Percentiles rank a stretch among this genome's conserved stretches.
Conservation (phyloP, 2,113 vertebrate genomes). For the Zosterops pallidus region DNA sequence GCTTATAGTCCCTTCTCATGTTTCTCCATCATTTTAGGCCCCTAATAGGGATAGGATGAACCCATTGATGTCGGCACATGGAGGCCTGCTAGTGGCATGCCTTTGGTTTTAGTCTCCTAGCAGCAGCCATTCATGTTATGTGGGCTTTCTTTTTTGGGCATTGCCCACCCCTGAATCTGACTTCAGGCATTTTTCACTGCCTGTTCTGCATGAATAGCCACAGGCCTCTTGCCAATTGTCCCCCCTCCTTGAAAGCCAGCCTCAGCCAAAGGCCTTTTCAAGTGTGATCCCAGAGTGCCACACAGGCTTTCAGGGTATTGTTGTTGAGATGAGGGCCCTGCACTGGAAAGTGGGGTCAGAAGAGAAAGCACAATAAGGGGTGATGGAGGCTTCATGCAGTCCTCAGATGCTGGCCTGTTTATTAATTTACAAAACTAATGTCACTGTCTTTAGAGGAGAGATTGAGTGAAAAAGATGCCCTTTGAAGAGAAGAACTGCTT, state of each 20-base stretch:
- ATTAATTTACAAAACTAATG: conserved; percentile 73
- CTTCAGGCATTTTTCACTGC: conserved; percentile 78
- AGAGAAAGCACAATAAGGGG: conserved; percentile 74
- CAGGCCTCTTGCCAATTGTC: conserved; percentile 81
- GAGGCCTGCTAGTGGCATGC: conserved; percentile 75
- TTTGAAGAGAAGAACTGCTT: conserved; percentile 58
- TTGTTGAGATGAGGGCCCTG: conserved; percentile 73
- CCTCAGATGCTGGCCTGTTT: conserved; percentile 70
- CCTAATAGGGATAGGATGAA: conserved; percentile 75
- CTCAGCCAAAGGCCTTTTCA: conserved; percentile 79
- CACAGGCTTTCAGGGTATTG: conserved; percentile 78
- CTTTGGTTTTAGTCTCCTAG: conserved; percentile 80
- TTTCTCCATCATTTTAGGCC: conserved; percentile 81
- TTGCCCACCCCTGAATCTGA: conserved; percentile 83
- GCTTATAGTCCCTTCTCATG: conserved; percentile 74
- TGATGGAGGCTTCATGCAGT: conserved; percentile 69
- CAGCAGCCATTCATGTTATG: conserved; percentile 73
- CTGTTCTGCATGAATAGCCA: conserved; percentile 83
- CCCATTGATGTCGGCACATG: conserved; percentile 71
- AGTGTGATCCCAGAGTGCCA: conserved; percentile 79
- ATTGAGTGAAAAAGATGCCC: conserved; percentile 58
- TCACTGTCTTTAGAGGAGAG: conserved; percentile 69
- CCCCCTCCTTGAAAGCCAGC: conserved; percentile 73
- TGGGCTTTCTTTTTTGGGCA: conserved; percentile 80
- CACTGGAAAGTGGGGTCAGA: conserved; percentile 74